Percentiles rank a stretch among this genome's conserved stretches.
These are phyloP conservation scores for Rhorus exstirpatorius DNA, from an alignment of 2,888 invertebrate species.

Conservation along the genomic window DNA sequence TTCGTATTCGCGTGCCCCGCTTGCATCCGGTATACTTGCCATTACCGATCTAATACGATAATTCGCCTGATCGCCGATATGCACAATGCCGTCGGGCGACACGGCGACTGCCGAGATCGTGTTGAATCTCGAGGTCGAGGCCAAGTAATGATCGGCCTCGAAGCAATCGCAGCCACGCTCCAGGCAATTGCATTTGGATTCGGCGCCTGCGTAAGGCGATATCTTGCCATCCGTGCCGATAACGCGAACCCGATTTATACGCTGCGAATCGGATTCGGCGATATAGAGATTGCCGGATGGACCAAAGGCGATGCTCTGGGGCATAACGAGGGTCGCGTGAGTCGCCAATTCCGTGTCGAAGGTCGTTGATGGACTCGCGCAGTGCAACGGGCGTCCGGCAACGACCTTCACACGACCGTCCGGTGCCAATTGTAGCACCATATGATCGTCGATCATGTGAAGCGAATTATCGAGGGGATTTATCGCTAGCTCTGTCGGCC, in stretches of 20 bases:
- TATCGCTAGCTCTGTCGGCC: constrained; percentile 98
- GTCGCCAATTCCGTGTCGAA: constrained; percentile 96
- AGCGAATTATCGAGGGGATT: constrained; percentile 97
- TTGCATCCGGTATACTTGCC: constrained; percentile 95
- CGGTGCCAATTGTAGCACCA: constrained; percentile 96
- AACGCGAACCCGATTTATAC: constrained; percentile 95
- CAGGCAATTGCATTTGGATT: constrained; percentile 97
- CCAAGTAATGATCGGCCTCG: constrained; percentile 96
- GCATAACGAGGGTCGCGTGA: constrained; percentile 96
- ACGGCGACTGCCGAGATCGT: constrained; percentile 97
- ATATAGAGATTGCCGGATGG: constrained; percentile 97
- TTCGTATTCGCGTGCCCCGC: constrained; percentile 94
- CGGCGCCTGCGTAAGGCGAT: constrained; percentile 96
- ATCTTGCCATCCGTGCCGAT: constrained; percentile 98
- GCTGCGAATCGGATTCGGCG: constrained; percentile 97
- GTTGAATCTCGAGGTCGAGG: constrained; percentile 97
- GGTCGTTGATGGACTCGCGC: constrained; percentile 93
- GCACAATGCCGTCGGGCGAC: constrained; percentile 97
- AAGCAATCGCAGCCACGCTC: constrained; percentile 97
- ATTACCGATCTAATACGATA: constrained; percentile 95
- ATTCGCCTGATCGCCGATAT: constrained; percentile 98
- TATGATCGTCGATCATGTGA: constrained; percentile 98
- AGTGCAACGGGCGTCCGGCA: constrained; percentile 97
- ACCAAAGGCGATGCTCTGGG: constrained; percentile 97
- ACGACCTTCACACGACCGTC: constrained; percentile 97